Evolutionary conservation across 2,113 vertebrate species (phyloP), one percentile per base, ranked within the genome.

Genomic region (Platichthys flesus): DNA sequence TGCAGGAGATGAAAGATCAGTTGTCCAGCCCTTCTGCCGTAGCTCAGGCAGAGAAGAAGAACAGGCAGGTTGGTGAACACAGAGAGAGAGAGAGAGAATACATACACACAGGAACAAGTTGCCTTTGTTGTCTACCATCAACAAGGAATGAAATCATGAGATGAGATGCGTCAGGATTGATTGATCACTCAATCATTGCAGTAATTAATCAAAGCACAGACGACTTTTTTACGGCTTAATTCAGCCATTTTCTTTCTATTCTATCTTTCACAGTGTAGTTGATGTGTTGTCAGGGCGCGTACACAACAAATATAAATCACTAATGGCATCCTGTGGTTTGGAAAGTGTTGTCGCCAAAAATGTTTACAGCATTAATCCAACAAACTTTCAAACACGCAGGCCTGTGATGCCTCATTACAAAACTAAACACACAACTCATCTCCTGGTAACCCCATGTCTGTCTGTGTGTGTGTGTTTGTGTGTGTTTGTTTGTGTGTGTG

Each of bases 1-100:
- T 85, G 76, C 51, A 96, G 95, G 93, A 95, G 61, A 96, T 96
- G 94, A 95, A 94, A 82, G 94, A 96, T 42, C 93, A 95, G 56
- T 64, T 95, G 79, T 93, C 94, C 64, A 95, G 94, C 71, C 95
- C 95, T 0, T 88, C 92, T 15, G 93, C 93, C 3, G 40, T 93
- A 52, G 92, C 95, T 61, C 92, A 94, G 85, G 83, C 94, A 15
- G 94, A 96, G 81, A 95, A 87, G 88, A 96, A 92, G 79, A 95
- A 90, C 70, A 92, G 92, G 88, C 89, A 95, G 92, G 95, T 95
- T 57, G 73, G 77, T 85, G 28, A 31, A 28, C 28, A 37, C 8
- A 37, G 35, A 37, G 35, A 37, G 35, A 37, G 35, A 37, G 35
- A 35, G 35, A 35, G 35, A 42, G 40, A 42, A 42, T 37, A 37